Conservation (phyloP, 2,888 invertebrate species). For the Microplitis manilae region DNA sequence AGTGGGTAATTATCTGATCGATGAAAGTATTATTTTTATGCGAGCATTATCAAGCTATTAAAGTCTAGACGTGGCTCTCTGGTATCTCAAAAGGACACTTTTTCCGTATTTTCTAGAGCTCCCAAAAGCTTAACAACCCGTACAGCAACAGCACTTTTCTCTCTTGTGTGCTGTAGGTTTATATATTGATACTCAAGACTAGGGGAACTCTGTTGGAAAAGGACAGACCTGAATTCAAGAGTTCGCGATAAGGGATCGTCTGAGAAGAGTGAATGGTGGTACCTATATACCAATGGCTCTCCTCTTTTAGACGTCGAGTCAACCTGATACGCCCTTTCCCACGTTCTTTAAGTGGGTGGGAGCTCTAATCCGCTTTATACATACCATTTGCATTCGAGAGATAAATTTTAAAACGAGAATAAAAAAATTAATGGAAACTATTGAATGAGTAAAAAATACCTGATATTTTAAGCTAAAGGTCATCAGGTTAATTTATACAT, state of each 20-base stretch:
- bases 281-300: not conserved
- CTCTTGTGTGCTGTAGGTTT: not conserved
- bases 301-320: not conserved
- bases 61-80: not conserved
- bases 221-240: not conserved
- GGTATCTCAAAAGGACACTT: too few relatives aligned
- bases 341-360: conserved; percentile 27
- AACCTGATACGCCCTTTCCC: conserved; percentile 29
- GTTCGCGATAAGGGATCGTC: conserved; percentile 27
- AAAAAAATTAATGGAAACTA: not conserved
- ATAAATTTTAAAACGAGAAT: not conserved
- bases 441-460: not conserved
- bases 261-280: conserved; percentile 16
- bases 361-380: conserved; percentile 26
- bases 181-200: not conserved
- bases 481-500: not conserved
- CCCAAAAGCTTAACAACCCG: not conserved
- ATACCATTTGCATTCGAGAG: conserved; percentile 14
- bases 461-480: not conserved
- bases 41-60: not conserved
- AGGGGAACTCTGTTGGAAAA: not conserved
- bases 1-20: not conserved
- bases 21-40: not conserved
- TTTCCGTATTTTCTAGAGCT: not conserved
- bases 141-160: not conserved